Evolutionary conservation across 1,140 invertebrate species (phyloP), one percentile per base, ranked within the genome.

Genomic region (Drosophila sp.): DNA sequence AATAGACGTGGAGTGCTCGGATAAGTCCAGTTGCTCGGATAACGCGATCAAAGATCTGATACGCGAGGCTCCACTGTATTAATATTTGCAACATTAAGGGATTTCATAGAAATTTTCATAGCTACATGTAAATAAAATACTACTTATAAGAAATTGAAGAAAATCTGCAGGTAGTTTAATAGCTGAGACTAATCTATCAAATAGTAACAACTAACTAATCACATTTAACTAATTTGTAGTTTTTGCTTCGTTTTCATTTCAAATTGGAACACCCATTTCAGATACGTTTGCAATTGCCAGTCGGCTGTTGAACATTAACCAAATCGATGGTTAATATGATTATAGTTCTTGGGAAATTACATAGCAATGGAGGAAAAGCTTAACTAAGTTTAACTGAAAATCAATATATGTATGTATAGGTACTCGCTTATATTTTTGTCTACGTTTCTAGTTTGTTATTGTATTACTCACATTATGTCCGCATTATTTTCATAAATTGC

Each of bases 391-490:
- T 50, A 50, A 32, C 30, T 25, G 38, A 33, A 47, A 63, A 63
- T 66, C 11, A 35, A 55, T 64, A 69, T 35, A 27, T 38, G 4
- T 30, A 38, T 17, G 17, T 17, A 17, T 17, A 17, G 17, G 17
- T 38, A 50, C 23, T 50, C 44, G 8, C 10, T 50, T 27, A 25
- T 50, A 50, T 7, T 27, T 27, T 47, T 44, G 17, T 47, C 44
- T 50, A 47, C 6, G 4, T 47, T 4, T 0, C 23, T 69, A 1
- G 33, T 35, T 8, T 32, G 8, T 38, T 56, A 32, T 50, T 50
- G 44, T 50, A 25, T 32, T 84, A 80, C 83, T 87, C 57, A 87
- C 83, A 72, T 76, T 64, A 77, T 17, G 38, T 70, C 8, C n/a
- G 32, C 38, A 60, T 68, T 69, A 44, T 30, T 58, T 66, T 57